Conservation (phyloP, 2,888 invertebrate species). For the Willowsia nigromaculata region DNA sequence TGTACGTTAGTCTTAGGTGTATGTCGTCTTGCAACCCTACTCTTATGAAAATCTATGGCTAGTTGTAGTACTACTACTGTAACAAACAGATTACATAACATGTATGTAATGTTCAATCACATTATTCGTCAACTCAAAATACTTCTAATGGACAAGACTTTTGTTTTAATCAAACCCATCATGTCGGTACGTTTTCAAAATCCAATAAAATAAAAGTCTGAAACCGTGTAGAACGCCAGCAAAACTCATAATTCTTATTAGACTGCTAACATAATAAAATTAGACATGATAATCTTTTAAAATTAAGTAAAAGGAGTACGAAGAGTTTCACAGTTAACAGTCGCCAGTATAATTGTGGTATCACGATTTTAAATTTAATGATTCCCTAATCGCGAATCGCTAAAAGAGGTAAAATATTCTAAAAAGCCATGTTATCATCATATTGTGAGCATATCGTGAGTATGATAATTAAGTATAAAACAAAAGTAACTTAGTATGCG, state of each 20-base stretch:
- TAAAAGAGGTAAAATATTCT: background rate
- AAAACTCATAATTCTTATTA: no score
- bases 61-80: conserved; percentile 8
- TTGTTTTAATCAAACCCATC: no score
- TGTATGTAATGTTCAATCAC: background rate
- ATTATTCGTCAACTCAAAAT: background rate
- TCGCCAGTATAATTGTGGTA: conserved; percentile 26
- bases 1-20: background rate
- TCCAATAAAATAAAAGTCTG: background rate
- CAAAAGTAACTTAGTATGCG: background rate
- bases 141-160: background rate
- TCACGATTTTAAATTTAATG: background rate
- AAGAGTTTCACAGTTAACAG: background rate
- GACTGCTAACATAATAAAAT: no score
- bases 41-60: background rate
- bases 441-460: background rate
- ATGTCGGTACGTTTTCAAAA: background rate
- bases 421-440: background rate
- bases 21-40: background rate
- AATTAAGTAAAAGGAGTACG: background rate
- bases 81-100: background rate
- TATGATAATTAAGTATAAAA: background rate
- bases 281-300: no score
- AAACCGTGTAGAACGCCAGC: no score
- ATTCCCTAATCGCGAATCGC: background rate